Base-by-base conservation (phyloP, 2,797 vertebrate genomes). In the Amblyraja radiata region DNA sequence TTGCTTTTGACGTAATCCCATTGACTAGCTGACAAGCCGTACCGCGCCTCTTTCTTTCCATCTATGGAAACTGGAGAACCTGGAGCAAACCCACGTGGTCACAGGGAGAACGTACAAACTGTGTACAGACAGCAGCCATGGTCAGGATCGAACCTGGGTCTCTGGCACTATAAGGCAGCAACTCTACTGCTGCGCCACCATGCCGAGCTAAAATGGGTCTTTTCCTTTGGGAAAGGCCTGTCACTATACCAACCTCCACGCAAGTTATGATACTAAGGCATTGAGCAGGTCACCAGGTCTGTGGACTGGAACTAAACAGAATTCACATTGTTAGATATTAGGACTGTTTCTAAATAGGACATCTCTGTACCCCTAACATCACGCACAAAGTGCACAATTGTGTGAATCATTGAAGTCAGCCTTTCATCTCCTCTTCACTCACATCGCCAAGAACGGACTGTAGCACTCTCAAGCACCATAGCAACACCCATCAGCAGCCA, bases 401-500 rank as follows among this genome's bases (percentile, higher is more conserved):
- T 71, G 86, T 0, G 4, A 2, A 71, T 10, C 32, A 21, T 73
- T 73, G 36, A 39, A 90, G 18, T 9, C 2, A 71, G 18, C 32
- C 36, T 73, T 71, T 71, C 6, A 71, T 39, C 9, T 46, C 11
- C 2, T 13, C 13, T 86, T 86, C 58, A 23, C 10, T 54, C 54
- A 54, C 18, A 79, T 79, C 73, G 28, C 13, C 68, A 28, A 65
- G 63, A 90, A 21, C 58, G 65, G 14, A 90, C 8, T 46, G 63
- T 73, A 73, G 21, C 88, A 73, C 68, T 71, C 36, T 0, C 65
- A 39, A 71, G 65, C 68, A 73, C 65, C 88, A 73, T 90, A 71
- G 88, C 88, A 90, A 90, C 86, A 90, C 71, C 18, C 28, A 88
- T 32, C 61, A 65, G 23, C n/a, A 90, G 63, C 58, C 88, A 91